Evolutionary conservation across 2,888 invertebrate genomes (phyloP).

Genomic region (Trachelus tabidus): DNA sequence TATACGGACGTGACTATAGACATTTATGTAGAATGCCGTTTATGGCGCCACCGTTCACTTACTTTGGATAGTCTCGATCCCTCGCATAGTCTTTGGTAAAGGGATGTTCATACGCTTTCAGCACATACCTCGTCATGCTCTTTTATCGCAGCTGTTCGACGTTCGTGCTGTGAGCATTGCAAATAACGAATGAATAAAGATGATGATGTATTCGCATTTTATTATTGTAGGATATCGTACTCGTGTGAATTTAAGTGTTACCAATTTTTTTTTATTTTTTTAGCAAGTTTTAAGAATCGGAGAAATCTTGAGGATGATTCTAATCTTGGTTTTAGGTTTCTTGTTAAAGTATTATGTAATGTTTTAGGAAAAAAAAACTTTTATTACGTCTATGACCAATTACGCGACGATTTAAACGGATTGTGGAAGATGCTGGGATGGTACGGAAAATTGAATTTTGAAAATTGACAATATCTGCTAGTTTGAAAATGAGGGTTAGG

Average conservation of each 20-base stretch:
- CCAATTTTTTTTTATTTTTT: not conserved
- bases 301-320: not conserved
- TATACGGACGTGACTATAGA: not conserved
- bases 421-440: not conserved
- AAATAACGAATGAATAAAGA: not conserved
- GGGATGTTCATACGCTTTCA: conserved; percentile 56
- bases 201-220: not conserved
- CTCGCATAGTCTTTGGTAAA: conserved; percentile 13
- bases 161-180: not conserved
- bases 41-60: conserved; percentile 12
- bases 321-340: not conserved
- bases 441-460: not conserved
- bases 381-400: not conserved
- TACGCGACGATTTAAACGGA: not conserved
- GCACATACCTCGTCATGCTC: conserved; percentile 61
- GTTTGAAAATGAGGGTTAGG: not conserved
- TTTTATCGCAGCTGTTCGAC: conserved; percentile 40
- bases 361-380: not conserved
- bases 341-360: not conserved
- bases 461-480: not conserved
- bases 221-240: not conserved
- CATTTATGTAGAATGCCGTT: not conserved
- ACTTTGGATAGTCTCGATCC: conserved; percentile 10
- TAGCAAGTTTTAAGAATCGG: not conserved
- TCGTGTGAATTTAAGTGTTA: not conserved